Percentiles rank a stretch among this genome's conserved stretches.
phyloP scores from a whole-genome alignment of 2,797 vertebrate genomes.

The Avahi laniger region DNA sequence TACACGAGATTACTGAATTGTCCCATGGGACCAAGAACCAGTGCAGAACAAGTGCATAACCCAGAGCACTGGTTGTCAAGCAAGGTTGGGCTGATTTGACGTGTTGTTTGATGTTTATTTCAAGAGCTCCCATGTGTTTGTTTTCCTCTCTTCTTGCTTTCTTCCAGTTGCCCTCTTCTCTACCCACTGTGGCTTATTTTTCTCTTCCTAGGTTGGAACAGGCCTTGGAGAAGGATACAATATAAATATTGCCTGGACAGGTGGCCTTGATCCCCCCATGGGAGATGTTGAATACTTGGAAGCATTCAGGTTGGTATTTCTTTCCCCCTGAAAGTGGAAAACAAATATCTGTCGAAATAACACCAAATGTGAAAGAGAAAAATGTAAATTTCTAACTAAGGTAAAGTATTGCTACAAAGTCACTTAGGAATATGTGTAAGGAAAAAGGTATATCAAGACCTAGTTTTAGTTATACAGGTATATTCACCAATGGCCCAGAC shows the following conservation, averaged over 20 bases:
- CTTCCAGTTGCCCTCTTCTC: constrained; percentile 51
- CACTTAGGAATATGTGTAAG: not conserved
- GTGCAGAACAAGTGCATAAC: constrained; percentile 86
- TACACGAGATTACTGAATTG: constrained; percentile 90
- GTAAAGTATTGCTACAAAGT: constrained; percentile 18
- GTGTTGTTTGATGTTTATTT: constrained; percentile 88
- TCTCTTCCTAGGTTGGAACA: constrained; percentile 84
- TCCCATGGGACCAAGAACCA: constrained; percentile 85
- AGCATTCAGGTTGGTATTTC: constrained; percentile 86
- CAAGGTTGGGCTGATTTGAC: constrained; percentile 83
- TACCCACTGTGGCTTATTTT: constrained; percentile 69
- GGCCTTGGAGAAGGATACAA: constrained; percentile 85
- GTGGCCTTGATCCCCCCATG: constrained; percentile 88
- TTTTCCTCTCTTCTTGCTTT: constrained; percentile 73
- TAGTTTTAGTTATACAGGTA: not conserved
- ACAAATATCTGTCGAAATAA: not conserved
- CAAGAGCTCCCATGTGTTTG: constrained; percentile 83
- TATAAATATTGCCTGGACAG: constrained; percentile 91
- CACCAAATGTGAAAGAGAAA: not conserved
- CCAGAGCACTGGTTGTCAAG: constrained; percentile 87
- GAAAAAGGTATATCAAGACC: not conserved
- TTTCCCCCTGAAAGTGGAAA: constrained; percentile 35
- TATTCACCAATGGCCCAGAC: not conserved
- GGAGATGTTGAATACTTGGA: constrained; percentile 86
- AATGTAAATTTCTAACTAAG: not conserved